phyloP scores from a whole-genome alignment of 2,797 vertebrate species.

The Sebastes vulpes region DNA sequence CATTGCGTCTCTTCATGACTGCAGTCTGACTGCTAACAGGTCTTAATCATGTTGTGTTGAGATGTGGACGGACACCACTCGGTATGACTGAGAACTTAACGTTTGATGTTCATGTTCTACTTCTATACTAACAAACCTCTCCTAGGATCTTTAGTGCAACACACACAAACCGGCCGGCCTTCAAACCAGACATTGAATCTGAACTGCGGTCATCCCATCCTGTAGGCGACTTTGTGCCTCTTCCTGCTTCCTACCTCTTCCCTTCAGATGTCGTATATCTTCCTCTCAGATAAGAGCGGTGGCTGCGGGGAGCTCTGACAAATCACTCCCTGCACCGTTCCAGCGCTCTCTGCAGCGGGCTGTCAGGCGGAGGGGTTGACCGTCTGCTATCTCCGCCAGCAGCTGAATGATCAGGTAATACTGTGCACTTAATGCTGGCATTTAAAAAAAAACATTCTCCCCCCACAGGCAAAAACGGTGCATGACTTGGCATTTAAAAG shows the following conservation, averaged over 20 bases:
- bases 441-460: constrained; percentile 78
- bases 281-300: constrained; percentile 52
- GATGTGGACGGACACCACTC: background rate
- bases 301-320: constrained; percentile 49
- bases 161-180: background rate
- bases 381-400: constrained; percentile 57
- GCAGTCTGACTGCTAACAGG: background rate
- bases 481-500: constrained; percentile 82
- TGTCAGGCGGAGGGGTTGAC: constrained; percentile 51
- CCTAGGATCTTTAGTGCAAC: background rate
- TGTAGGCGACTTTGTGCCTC: background rate
- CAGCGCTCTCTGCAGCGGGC: constrained; percentile 17
- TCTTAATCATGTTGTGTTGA: background rate
- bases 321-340: constrained; percentile 62
- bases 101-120: background rate
- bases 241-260: background rate
- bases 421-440: constrained; percentile 85
- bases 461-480: constrained; percentile 63
- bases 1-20: background rate
- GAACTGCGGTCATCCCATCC: constrained; percentile 11
- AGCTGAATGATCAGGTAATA: constrained; percentile 78
- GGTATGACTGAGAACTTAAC: background rate
- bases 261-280: constrained; percentile 33
- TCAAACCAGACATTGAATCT: constrained; percentile 5
- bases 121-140: background rate